These are phyloP conservation scores for Chrosomus eos DNA, from an alignment of 2,797 vertebrate genomes.

Conservation along the genomic window DNA sequence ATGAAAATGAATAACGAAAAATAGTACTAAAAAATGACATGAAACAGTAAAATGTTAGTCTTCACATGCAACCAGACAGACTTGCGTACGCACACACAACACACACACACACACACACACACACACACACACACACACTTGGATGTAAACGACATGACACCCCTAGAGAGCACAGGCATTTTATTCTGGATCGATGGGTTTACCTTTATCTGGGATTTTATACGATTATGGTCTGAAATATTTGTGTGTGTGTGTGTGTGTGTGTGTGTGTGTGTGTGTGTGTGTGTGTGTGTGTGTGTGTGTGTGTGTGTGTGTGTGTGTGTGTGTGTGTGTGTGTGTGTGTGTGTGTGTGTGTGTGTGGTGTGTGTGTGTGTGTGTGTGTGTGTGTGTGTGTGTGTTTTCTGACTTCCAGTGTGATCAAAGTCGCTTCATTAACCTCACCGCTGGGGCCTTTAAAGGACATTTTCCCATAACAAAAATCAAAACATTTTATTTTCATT, in stretches of 20 bases:
- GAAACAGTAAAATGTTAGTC: too few relatives aligned
- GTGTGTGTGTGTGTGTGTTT: not conserved
- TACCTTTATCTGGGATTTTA: conserved; percentile 27
- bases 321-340: conserved; percentile 13
- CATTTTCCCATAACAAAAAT: conserved; percentile 11
- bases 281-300: not conserved
- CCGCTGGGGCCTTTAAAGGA: conserved; percentile 12
- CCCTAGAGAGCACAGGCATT: conserved; percentile 7
- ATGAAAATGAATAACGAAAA: too few relatives aligned
- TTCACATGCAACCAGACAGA: not conserved
- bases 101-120: not conserved
- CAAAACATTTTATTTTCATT: conserved; percentile 15
- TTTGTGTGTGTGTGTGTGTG: conserved; percentile 24
- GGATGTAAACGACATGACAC: not conserved
- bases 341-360: not conserved
- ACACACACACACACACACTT: not conserved
- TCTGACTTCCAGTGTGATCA: conserved; percentile 43
- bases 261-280: conserved; percentile 12
- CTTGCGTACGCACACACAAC: too few relatives aligned
- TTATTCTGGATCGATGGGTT: conserved; percentile 34
- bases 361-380: conserved; percentile 23
- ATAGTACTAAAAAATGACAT: too few relatives aligned
- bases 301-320: conserved; percentile 9
- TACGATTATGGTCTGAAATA: conserved; percentile 27
- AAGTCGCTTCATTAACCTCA: conserved; percentile 49